Evolutionary conservation across 2,113 vertebrate genomes (phyloP).

Genomic region (Paralichthys olivaceus): DNA sequence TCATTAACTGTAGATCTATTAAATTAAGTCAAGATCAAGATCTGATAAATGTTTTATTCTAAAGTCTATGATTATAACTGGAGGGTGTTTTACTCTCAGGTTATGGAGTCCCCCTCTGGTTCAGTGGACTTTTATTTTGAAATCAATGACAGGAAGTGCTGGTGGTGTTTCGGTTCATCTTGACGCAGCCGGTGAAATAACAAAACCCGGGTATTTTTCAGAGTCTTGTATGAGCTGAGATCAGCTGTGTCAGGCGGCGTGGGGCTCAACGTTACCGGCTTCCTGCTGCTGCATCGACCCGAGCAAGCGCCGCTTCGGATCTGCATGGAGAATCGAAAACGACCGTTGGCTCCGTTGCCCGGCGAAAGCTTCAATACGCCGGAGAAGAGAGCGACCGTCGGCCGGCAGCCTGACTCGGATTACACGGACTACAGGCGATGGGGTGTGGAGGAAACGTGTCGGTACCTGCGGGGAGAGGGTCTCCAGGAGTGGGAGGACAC

Average conservation of each 20-base stretch:
- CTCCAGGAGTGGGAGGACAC: constrained; percentile 54
- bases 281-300: fast-evolving
- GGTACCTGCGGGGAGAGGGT: constrained; percentile 65
- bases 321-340: constrained; percentile 72
- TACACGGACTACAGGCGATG: constrained; percentile 67
- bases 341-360: neutral
- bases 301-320: neutral
- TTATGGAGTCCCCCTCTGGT: neutral
- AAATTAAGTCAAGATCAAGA: no score
- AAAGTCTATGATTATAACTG: no score
- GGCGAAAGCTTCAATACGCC: constrained; percentile 60
- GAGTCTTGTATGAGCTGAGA: neutral
- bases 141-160: neutral
- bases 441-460: constrained; percentile 70
- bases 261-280: fast-evolving
- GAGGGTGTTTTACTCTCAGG: no score
- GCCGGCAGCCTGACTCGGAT: constrained; percentile 24
- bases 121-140: constrained; percentile 40
- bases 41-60: no score
- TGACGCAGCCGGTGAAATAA: neutral
- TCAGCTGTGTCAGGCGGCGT: constrained; percentile 17
- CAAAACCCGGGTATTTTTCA: constrained; percentile 60
- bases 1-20: no score
- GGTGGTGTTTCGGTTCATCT: fast-evolving
- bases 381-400: constrained; percentile 54